Percentiles rank a stretch among this genome's conserved stretches.
Conservation (phyloP, 30 jellyfish, hydroid and myxozoan genomes). For the Cassiopea andromeda region DNA sequence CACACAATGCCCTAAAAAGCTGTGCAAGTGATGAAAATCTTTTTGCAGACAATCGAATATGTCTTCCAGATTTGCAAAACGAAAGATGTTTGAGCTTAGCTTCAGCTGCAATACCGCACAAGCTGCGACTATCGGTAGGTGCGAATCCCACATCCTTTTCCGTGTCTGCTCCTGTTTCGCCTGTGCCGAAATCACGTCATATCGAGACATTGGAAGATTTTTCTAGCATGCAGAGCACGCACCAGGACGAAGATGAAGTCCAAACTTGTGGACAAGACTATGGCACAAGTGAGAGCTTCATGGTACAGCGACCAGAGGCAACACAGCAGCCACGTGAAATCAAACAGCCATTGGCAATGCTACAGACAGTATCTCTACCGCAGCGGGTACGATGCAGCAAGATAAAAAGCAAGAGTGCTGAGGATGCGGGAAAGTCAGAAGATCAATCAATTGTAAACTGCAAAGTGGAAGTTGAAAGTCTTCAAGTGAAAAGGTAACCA, state of each 20-base stretch:
- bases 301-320: too few relatives aligned
- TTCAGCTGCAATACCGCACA: neutral
- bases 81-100: neutral
- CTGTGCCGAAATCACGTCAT: neutral
- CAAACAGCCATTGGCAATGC: too few relatives aligned
- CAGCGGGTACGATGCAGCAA: too few relatives aligned
- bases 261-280: neutral
- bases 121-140: neutral
- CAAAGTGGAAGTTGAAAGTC: too few relatives aligned
- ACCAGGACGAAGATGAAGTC: neutral
- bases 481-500: too few relatives aligned
- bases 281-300: too few relatives aligned
- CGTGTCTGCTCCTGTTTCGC: slow-evolving; percentile 56
- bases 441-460: too few relatives aligned
- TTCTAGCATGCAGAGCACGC: neutral
- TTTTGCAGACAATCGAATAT: neutral
- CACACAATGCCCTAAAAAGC: neutral
- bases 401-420: too few relatives aligned
- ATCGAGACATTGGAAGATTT: neutral
- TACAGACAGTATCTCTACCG: too few relatives aligned
- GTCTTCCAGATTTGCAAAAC: neutral
- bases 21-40: neutral
- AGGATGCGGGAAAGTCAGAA: too few relatives aligned
- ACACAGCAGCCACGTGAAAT: too few relatives aligned
- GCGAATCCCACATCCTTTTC: neutral